Evolutionary conservation across 2,113 vertebrate genomes (phyloP).

Genomic region (Capra hircus): DNA sequence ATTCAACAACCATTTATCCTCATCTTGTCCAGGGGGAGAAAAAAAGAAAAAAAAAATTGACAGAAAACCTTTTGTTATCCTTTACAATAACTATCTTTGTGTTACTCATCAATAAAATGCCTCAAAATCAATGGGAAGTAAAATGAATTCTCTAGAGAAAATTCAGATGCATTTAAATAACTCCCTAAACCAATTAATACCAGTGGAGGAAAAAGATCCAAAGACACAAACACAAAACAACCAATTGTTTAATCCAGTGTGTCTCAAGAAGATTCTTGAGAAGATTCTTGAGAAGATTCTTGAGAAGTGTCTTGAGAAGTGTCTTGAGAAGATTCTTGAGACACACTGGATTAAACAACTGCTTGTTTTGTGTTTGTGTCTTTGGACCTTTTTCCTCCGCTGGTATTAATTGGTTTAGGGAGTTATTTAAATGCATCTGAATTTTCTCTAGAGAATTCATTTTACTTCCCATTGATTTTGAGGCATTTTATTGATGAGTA

Average conservation of each 20-base stretch:
- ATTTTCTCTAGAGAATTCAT: background rate
- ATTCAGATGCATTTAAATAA: background rate
- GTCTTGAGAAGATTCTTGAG: no score
- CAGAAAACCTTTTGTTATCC: background rate
- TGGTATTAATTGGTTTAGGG: background rate
- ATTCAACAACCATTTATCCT: background rate
- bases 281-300: no score
- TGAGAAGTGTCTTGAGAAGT: no score
- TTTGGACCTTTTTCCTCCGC: background rate
- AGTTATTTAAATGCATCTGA: background rate
- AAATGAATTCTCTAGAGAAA: background rate
- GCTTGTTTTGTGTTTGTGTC: background rate
- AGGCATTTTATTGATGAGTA: background rate
- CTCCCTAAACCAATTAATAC: background rate
- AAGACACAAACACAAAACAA: background rate
- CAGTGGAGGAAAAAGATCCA: background rate
- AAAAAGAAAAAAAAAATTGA: background rate
- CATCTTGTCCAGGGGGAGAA: background rate
- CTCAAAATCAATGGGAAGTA: background rate
- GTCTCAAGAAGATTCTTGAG: background rate
- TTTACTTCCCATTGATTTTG: background rate
- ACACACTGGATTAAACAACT: background rate
- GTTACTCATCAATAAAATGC: background rate
- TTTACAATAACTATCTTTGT: background rate
- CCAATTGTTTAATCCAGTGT: background rate